phyloP scores from a whole-genome alignment of 2,888 invertebrate species.

The Oscheius sp. region DNA sequence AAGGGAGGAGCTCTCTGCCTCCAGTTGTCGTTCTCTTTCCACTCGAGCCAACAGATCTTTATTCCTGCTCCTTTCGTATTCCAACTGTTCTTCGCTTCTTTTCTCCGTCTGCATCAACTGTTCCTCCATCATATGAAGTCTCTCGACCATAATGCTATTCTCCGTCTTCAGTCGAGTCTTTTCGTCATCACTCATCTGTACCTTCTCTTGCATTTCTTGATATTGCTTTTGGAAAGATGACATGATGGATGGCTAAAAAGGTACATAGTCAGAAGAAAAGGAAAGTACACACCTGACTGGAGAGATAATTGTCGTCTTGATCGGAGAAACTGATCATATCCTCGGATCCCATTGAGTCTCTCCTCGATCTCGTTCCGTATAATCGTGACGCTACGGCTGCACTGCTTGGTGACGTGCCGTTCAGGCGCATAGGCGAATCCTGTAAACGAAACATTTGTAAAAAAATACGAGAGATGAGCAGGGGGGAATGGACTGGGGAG shows the following conservation, averaged over 20 bases:
- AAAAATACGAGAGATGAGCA: slow-evolving; percentile 27
- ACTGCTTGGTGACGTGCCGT: slow-evolving; percentile 58
- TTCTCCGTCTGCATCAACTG: slow-evolving; percentile 59
- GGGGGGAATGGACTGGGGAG: slow-evolving; percentile 17
- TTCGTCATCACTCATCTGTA: slow-evolving; percentile 58
- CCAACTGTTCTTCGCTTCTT: slow-evolving; percentile 58
- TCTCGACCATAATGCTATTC: slow-evolving; percentile 67
- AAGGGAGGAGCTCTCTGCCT: slow-evolving; percentile 54
- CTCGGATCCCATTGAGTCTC: slow-evolving; percentile 58
- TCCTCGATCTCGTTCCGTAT: slow-evolving; percentile 54
- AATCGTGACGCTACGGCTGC: slow-evolving; percentile 67
- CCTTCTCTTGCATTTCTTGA: slow-evolving; percentile 64
- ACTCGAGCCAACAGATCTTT: slow-evolving; percentile 54
- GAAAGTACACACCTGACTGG: not conserved
- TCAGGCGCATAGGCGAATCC: slow-evolving; percentile 61
- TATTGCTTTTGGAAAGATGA: slow-evolving; percentile 61
- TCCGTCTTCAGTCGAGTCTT: slow-evolving; percentile 63
- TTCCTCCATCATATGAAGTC: slow-evolving; percentile 66
- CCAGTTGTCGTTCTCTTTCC: slow-evolving; percentile 65
- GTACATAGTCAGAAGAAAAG: not conserved
- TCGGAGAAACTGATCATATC: slow-evolving; percentile 66
- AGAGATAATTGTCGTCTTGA: slow-evolving; percentile 33
- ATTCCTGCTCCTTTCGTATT: slow-evolving; percentile 60
- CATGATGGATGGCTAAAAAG: slow-evolving; percentile 38
- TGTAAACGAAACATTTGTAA: slow-evolving; percentile 31